These are phyloP conservation scores for Drosophila neocordata DNA, from an alignment of 1,140 invertebrate species.

Conservation along the genomic window DNA sequence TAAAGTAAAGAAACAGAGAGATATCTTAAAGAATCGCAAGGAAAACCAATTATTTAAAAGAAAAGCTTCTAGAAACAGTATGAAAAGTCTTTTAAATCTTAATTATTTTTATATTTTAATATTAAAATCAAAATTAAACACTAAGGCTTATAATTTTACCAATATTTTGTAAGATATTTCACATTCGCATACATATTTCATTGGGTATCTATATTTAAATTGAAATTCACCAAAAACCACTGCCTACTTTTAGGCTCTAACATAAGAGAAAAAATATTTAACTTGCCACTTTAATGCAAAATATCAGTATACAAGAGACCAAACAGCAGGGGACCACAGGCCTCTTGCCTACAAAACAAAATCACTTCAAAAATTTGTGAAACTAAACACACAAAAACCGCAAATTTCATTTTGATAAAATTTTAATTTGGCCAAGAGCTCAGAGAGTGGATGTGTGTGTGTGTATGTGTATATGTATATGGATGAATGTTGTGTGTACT, in stretches of 20 bases:
- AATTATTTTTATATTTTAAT: too few species aligned
- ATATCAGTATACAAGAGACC: slow-evolving; percentile 15
- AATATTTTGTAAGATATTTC: slow-evolving; percentile 4
- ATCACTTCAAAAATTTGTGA: slow-evolving; percentile 69
- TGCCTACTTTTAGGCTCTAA: slow-evolving; percentile 31
- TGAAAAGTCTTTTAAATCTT: too few species aligned
- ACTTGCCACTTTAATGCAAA: slow-evolving; percentile 15
- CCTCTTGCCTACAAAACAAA: slow-evolving; percentile 27
- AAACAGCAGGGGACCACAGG: neutral
- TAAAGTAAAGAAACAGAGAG: too few species aligned
- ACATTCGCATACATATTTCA: slow-evolving; percentile 29
- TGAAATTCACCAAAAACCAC: slow-evolving; percentile 36
- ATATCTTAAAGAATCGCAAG: too few species aligned
- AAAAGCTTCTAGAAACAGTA: too few species aligned
- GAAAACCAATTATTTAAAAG: too few species aligned
- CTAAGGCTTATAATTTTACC: neutral
- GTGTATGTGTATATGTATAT: too few species aligned
- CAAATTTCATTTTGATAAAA: slow-evolving; percentile 79
- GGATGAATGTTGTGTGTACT: neutral
- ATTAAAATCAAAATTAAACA: neutral
- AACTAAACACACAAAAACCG: slow-evolving; percentile 74
- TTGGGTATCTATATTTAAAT: neutral
- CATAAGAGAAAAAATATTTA: neutral
- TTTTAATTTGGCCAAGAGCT: slow-evolving; percentile 72
- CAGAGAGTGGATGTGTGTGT: slow-evolving; percentile 29